phyloP scores from a whole-genome alignment of 2,113 vertebrate species.

The Oryzias melastigma region DNA sequence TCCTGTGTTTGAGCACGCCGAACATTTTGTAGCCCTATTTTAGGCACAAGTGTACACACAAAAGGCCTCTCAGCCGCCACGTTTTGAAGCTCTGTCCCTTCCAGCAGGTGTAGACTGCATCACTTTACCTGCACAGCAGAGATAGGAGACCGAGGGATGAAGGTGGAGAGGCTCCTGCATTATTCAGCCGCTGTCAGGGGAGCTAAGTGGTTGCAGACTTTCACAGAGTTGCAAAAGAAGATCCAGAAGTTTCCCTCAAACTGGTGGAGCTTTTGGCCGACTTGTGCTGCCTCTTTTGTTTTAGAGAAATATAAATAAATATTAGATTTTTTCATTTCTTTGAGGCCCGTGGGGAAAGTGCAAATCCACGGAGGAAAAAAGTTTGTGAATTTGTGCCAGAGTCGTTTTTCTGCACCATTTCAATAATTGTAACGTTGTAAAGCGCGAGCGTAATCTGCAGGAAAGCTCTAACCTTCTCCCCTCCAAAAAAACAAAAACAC shows the following conservation, averaged over 20 bases:
- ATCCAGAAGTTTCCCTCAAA: slow-evolving; percentile 48
- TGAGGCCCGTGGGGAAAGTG: slow-evolving; percentile 6
- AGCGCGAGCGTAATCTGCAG: slow-evolving; percentile 61
- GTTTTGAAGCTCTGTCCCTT: slow-evolving; percentile 48
- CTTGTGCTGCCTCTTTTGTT: background rate
- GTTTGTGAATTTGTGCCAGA: slow-evolving; percentile 16
- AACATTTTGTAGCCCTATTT: slow-evolving; percentile 58
- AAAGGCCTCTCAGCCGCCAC: slow-evolving; percentile 20
- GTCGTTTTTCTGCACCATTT: slow-evolving; percentile 28
- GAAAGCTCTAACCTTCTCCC: slow-evolving; percentile 53
- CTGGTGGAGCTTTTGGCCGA: slow-evolving; percentile 6
- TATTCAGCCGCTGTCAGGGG: slow-evolving; percentile 68
- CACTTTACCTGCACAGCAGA: slow-evolving; percentile 59
- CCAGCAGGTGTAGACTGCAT: slow-evolving; percentile 48
- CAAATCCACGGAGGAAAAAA: slow-evolving; percentile 6
- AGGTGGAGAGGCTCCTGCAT: slow-evolving; percentile 62
- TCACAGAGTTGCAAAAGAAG: slow-evolving; percentile 48
- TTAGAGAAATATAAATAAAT: background rate
- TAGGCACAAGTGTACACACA: slow-evolving; percentile 11
- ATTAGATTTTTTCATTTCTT: slow-evolving; percentile 9
- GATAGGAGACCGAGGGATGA: slow-evolving; percentile 51
- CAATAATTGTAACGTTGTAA: slow-evolving; percentile 49
- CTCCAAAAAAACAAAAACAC: slow-evolving; percentile 32
- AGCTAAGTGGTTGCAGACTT: slow-evolving; percentile 50
- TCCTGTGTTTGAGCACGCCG: slow-evolving; percentile 47